phyloP scores from a whole-genome alignment of 1,140 invertebrate species.

The Micrasema minimum region DNA sequence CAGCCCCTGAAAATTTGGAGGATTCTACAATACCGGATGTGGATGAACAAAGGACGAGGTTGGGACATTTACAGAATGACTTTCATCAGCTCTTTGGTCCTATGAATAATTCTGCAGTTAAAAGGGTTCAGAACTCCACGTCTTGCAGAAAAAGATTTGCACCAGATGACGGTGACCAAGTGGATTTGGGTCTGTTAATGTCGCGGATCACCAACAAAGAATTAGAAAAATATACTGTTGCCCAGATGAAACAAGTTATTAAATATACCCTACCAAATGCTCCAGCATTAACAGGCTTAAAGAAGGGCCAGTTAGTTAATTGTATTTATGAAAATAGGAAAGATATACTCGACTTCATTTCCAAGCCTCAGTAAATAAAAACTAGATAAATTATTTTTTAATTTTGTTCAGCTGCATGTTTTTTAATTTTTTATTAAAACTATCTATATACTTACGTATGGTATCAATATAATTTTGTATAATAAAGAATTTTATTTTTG shows the following conservation, averaged over 20 bases:
- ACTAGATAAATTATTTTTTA: too few relatives aligned
- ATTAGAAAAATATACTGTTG: slow-evolving; percentile 43
- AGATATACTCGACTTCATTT: slow-evolving; percentile 19
- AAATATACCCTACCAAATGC: slow-evolving; percentile 35
- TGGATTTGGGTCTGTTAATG: slow-evolving; percentile 39
- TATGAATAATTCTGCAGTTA: slow-evolving; percentile 34
- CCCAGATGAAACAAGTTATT: slow-evolving; percentile 45
- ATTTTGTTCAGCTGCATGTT: too few relatives aligned
- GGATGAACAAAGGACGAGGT: slow-evolving; percentile 32
- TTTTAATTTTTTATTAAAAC: too few relatives aligned
- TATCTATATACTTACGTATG: too few relatives aligned
- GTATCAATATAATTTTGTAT: too few relatives aligned
- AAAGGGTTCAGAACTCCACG: slow-evolving; percentile 29
- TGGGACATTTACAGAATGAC: slow-evolving; percentile 20
- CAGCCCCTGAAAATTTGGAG: slow-evolving; percentile 8
- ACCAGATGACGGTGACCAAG: neutral
- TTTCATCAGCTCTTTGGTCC: slow-evolving; percentile 33
- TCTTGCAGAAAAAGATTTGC: slow-evolving; percentile 26
- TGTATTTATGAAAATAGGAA: slow-evolving; percentile 38
- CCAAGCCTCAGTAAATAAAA: neutral
- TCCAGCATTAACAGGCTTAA: slow-evolving; percentile 43
- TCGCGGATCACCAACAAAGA: slow-evolving; percentile 22
- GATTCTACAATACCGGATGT: slow-evolving; percentile 46
- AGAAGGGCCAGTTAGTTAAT: slow-evolving; percentile 44
- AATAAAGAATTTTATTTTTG: too few relatives aligned